Conservation (phyloP, 2,888 invertebrate species). For the Nebria salina region DNA sequence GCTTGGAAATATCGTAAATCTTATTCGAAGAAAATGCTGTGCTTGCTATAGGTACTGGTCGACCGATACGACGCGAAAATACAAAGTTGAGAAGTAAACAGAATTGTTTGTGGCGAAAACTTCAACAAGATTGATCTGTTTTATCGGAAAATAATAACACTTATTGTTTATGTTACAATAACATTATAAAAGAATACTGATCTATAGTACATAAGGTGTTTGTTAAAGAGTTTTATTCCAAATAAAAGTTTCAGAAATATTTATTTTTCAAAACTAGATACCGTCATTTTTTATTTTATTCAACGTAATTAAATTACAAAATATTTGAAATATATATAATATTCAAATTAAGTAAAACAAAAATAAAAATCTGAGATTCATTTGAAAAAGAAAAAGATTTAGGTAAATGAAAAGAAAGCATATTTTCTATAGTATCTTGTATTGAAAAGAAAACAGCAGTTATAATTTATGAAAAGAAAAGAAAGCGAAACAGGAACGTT, state of each 20-base stretch:
- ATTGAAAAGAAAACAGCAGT: background rate
- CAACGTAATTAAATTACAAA: too few species aligned
- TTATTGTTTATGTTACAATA: constrained; percentile 3
- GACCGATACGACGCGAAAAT: background rate
- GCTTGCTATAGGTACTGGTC: background rate
- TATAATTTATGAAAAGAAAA: background rate
- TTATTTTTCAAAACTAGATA: too few species aligned
- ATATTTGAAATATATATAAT: too few species aligned
- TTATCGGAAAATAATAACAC: constrained; percentile 10
- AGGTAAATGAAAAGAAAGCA: too few species aligned
- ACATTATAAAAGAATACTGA: background rate
- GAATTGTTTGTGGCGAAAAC: background rate
- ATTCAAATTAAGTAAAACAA: background rate
- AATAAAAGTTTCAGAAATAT: background rate
- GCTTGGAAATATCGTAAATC: background rate
- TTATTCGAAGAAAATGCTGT: background rate
- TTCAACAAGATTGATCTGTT: constrained; percentile 19
- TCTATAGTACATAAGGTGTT: too few species aligned
- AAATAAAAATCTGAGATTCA: background rate
- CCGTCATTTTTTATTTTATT: too few species aligned
- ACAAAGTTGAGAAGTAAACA: constrained; percentile 19
- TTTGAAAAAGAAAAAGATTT: background rate
- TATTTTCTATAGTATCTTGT: background rate
- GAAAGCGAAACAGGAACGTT: background rate
- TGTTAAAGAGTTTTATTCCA: background rate